Percentiles rank a stretch among this genome's conserved stretches.
These are phyloP conservation scores for Malurus alboscapulatus DNA, from an alignment of 2,113 vertebrate genomes.

Conservation along the genomic window DNA sequence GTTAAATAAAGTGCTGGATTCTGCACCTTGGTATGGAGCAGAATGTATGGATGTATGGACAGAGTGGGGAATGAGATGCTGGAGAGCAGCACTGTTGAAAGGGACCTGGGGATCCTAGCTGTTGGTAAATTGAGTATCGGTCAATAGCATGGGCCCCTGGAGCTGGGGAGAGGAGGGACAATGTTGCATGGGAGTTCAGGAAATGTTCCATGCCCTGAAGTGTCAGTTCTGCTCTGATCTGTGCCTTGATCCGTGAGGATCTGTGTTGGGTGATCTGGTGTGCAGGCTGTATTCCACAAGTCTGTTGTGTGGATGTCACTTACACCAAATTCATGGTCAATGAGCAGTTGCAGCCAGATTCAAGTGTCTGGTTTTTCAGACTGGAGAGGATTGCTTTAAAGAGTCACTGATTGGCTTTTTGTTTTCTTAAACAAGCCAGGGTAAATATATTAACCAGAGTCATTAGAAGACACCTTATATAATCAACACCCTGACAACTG, in stretches of 20 bases:
- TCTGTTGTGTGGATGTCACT: neutral
- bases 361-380: neutral
- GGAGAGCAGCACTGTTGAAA: neutral
- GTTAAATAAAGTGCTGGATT: neutral
- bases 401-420: neutral
- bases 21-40: neutral
- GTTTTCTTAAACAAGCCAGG: neutral
- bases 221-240: neutral
- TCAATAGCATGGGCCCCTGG: neutral
- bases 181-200: neutral
- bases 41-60: neutral
- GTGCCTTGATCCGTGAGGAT: neutral
- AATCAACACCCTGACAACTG: neutral
- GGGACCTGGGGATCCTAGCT: fast-evolving
- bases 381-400: neutral
- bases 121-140: neutral
- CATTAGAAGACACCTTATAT: neutral
- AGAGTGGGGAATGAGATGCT: neutral
- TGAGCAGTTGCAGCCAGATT: neutral
- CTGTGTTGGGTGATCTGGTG: fast-evolving
- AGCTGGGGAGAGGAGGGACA: neutral
- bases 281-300: neutral
- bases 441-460: neutral
- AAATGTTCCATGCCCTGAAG: neutral
- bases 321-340: fast-evolving